A percentile compares a stretch with the other conserved stretches of the same genome.
phyloP scores from a whole-genome alignment of 2,113 vertebrate genomes.

The Melospiza melodia region DNA sequence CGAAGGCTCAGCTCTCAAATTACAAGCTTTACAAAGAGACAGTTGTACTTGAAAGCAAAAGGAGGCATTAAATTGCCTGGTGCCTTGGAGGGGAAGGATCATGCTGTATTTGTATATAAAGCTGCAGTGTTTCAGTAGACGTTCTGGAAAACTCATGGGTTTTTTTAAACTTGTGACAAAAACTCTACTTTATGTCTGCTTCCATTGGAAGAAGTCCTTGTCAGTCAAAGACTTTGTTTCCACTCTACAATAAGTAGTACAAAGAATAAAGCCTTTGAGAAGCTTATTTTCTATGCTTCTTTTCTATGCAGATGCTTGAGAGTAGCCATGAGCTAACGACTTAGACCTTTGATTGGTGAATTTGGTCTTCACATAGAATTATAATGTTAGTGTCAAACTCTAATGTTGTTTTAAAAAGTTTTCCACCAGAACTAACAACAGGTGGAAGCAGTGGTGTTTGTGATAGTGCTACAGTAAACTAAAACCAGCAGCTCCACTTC shows the following conservation, averaged over 20 bases:
- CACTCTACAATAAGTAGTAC: background rate
- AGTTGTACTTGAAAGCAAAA: constrained; percentile 15
- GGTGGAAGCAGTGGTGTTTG: background rate
- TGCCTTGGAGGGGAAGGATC: background rate
- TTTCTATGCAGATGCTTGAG: background rate
- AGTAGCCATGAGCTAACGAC: background rate
- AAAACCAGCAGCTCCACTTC: background rate
- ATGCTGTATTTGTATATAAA: background rate
- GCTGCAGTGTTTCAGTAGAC: background rate
- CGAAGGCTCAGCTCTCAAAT: background rate
- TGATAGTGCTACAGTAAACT: background rate
- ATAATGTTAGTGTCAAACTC: background rate
- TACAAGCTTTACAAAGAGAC: background rate
- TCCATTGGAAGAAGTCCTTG: background rate
- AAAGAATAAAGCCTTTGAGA: background rate
- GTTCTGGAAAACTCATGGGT: background rate
- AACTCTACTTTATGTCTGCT: background rate
- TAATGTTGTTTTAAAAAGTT: background rate
- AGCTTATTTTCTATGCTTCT: background rate
- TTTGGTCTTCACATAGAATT: background rate
- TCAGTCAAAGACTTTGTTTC: background rate
- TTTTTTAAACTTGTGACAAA: background rate
- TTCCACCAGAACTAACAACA: background rate
- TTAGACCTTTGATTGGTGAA: background rate
- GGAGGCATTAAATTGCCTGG: background rate